phyloP scores from a whole-genome alignment of 2,888 invertebrate genomes.

The Tachina fera region DNA sequence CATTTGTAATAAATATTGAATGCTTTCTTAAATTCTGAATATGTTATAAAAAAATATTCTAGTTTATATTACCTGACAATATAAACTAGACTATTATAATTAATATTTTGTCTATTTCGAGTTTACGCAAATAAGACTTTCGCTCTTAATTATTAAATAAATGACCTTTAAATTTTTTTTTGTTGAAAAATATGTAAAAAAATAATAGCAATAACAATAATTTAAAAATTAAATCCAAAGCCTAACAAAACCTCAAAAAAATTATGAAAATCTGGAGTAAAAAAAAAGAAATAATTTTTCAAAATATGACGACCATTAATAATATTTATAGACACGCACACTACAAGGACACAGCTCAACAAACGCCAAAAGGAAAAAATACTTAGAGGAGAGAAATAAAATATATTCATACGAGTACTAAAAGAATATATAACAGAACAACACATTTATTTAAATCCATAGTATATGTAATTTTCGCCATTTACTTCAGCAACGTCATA shows the following conservation, averaged over 20 bases:
- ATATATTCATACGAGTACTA: neutral
- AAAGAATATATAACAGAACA: slow-evolving; percentile 16
- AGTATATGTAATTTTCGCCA: neutral
- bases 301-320: slow-evolving; percentile 56
- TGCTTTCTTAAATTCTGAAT: too few species aligned
- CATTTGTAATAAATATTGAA: too few species aligned
- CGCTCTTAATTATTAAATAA: slow-evolving; percentile 53
- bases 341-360: slow-evolving; percentile 48
- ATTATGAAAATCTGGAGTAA: slow-evolving; percentile 33
- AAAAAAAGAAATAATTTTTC: slow-evolving; percentile 43
- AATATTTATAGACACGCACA: slow-evolving; percentile 62
- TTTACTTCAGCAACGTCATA: too few species aligned
- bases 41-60: too few species aligned
- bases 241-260: slow-evolving; percentile 1
- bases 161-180: slow-evolving; percentile 41
- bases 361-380: neutral
- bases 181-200: neutral
- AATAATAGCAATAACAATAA: too few species aligned
- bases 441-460: neutral
- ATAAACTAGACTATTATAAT: too few species aligned
- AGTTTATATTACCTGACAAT: too few species aligned
- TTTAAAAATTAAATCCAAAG: neutral
- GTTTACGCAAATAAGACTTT: slow-evolving; percentile 7
- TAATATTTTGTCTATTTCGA: too few species aligned
- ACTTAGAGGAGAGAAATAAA: neutral